phyloP scores from a whole-genome alignment of 2,888 invertebrate species.

The Oligia fasciuncula region DNA sequence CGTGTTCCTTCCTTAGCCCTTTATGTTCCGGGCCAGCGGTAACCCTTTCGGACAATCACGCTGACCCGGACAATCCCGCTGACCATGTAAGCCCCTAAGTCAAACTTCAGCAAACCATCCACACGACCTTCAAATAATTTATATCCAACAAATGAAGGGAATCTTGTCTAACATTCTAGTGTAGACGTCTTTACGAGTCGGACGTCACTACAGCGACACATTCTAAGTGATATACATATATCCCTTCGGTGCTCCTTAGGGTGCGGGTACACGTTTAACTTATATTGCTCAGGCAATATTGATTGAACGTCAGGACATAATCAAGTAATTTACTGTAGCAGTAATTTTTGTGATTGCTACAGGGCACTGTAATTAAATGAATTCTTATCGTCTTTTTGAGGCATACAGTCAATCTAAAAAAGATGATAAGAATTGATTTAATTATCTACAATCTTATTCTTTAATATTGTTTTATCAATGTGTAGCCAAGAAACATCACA shows the following conservation, averaged over 20 bases:
- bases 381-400: too few species aligned
- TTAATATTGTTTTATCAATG: neutral
- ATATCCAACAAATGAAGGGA: constrained; percentile 47
- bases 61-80: too few species aligned
- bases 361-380: neutral
- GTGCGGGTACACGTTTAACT: neutral
- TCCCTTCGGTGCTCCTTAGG: constrained; percentile 71
- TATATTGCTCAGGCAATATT: neutral
- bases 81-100: neutral
- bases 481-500: neutral
- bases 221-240: constrained; percentile 58
- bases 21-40: too few species aligned
- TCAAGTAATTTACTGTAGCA: neutral
- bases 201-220: constrained; percentile 61
- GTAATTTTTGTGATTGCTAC: neutral
- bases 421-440: neutral
- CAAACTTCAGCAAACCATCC: constrained; percentile 19
- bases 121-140: constrained; percentile 31
- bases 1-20: too few species aligned
- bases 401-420: neutral
- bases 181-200: constrained; percentile 56
- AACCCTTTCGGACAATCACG: too few species aligned
- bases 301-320: too few species aligned
- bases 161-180: constrained; percentile 45
- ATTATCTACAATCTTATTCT: neutral